These are phyloP conservation scores for rat (Rattus norvegicus) DNA, from an alignment of 2,113 vertebrate genomes.

Conservation along the genomic window DNA sequence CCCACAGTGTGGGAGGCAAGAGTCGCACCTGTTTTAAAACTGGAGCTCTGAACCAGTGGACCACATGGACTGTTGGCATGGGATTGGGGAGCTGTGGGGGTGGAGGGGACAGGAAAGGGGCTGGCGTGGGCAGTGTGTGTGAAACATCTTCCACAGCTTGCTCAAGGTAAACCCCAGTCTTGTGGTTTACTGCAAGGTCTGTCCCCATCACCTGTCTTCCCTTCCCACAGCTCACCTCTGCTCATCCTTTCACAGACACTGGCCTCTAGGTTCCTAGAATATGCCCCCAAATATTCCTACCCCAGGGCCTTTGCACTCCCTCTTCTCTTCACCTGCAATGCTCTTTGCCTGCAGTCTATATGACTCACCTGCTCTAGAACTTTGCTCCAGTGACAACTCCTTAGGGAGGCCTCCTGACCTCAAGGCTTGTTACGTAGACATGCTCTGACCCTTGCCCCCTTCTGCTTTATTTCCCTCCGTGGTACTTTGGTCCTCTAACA, in stretches of 20 bases:
- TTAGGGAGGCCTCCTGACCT: background rate
- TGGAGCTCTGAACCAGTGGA: background rate
- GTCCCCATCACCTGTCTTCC: background rate
- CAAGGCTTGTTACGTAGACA: background rate
- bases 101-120: background rate
- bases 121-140: background rate
- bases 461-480: background rate
- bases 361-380: background rate
- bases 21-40: background rate
- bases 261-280: background rate
- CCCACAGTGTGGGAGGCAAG: background rate
- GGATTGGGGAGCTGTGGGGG: background rate
- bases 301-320: constrained; percentile 25
- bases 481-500: background rate
- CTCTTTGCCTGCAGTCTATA: background rate
- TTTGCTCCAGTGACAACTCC: background rate
- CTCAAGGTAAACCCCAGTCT: background rate
- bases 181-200: background rate
- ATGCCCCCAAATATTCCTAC: background rate
- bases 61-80: background rate
- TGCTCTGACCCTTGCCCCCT: no score
- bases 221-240: background rate
- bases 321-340: background rate
- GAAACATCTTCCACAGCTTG: background rate
- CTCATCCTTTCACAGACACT: background rate